Conservation (phyloP, 1,140 invertebrate species). For the Aradophagus sp. region DNA sequence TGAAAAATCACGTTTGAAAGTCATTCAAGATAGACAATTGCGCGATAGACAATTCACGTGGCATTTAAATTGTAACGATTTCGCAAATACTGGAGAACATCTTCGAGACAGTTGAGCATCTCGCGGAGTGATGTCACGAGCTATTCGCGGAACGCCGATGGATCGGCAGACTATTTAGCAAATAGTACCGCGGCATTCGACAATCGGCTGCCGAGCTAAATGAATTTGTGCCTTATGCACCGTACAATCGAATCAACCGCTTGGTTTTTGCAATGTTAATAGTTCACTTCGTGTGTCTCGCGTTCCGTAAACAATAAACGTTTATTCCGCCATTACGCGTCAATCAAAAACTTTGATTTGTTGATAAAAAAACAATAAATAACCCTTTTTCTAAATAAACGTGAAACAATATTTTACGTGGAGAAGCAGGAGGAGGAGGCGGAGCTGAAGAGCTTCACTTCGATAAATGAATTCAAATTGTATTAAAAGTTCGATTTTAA, state of each 20-base stretch:
- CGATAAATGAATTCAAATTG: too few species aligned
- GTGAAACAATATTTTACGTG: too few species aligned
- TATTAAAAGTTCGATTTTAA: too few species aligned
- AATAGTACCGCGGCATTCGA: constrained; percentile 19
- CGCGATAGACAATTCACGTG: too few species aligned
- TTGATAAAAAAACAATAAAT: too few species aligned
- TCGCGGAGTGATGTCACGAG: constrained; percentile 53
- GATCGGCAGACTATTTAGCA: constrained; percentile 32
- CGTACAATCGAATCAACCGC: constrained; percentile 14
- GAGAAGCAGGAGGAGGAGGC: too few species aligned
- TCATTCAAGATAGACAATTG: too few species aligned
- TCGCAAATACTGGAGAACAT: constrained; percentile 36
- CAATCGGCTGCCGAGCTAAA: constrained; percentile 27
- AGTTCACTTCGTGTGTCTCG: constrained; percentile 3
- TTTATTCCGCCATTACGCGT: too few species aligned
- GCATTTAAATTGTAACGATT: constrained; percentile 45
- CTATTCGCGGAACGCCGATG: constrained; percentile 40
- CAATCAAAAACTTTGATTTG: too few species aligned
- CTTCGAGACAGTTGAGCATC: constrained; percentile 15
- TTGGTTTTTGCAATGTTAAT: constrained; percentile 19
- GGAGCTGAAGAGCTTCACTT: too few species aligned
- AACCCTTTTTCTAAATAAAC: too few species aligned
- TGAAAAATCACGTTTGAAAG: too few species aligned
- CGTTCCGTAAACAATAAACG: constrained; percentile 2
- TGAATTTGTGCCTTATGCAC: constrained; percentile 13